Base-by-base conservation (phyloP, 2,113 vertebrate species). In the Otis tarda region DNA sequence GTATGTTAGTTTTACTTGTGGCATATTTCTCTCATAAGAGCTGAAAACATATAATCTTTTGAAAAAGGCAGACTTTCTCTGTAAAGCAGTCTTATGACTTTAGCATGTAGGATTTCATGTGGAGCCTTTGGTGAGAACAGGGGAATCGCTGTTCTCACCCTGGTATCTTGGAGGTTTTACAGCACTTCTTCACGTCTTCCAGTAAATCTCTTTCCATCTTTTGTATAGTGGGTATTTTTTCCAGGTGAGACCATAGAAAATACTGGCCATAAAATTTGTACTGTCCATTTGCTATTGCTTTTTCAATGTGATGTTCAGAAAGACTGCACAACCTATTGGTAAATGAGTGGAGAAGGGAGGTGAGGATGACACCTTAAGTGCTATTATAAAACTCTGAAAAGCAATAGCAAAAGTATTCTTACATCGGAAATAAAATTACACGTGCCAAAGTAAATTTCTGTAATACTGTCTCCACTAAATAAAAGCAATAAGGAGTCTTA, bases 141-240 rank as follows among this genome's bases (percentile, higher is more conserved):
- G 23, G 14, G 17, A 14, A 21, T 55, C n/a, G 10, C 7, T 55
- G 5, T 64, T 83, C 45, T 59, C 10, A 37, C 7, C 4, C 7
- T 79, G 14, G 5, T 37, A 9, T 37, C 17, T 68, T 23, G 10
- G 20, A 50, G 13, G 12, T 71, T 78, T 79, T 76, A 2, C 14
- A 59, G 10, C 8, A 71, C 2, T 57, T 52, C 21, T 24, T 85
- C 39, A 33, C 2, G 1, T 64, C 16, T n/a, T 59, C 25, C 18
- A 68, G 8, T n/a, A 83, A 73, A 31, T 37, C 1, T 5, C 4
- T 65, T 74, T 49, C 47, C 2, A 37, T 63, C 14, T 68, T 77
- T 24, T 27, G 3, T 41, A 10, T 1, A 3, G 3, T 15, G 9
- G 7, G 1, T 59, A 24, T 37, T 22, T 70, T 35, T 3, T n/a